These are phyloP conservation scores for Dryas iulia DNA, from an alignment of 1,140 invertebrate species.

Conservation along the genomic window DNA sequence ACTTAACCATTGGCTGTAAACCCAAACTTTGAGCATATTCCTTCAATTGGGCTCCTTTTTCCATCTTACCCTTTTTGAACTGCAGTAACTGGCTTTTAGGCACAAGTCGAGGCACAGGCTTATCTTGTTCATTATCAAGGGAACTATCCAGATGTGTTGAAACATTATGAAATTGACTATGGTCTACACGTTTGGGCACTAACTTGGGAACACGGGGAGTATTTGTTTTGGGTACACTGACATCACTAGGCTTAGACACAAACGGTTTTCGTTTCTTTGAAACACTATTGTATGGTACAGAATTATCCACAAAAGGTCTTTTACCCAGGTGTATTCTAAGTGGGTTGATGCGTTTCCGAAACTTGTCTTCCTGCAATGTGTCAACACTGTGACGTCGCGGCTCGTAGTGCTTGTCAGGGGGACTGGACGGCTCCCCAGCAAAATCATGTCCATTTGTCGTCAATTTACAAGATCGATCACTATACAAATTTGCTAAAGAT, in stretches of 20 bases:
- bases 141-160: slow-evolving; percentile 45
- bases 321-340: slow-evolving; percentile 72
- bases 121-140: slow-evolving; percentile 59
- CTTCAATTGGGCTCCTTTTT: slow-evolving; percentile 68
- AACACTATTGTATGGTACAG: slow-evolving; percentile 50
- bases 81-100: slow-evolving; percentile 71
- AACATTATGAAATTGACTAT: slow-evolving; percentile 62
- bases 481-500: slow-evolving; percentile 57
- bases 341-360: slow-evolving; percentile 67
- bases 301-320: slow-evolving; percentile 68
- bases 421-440: slow-evolving; percentile 54
- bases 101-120: slow-evolving; percentile 70
- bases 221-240: slow-evolving; percentile 43
- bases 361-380: slow-evolving; percentile 51
- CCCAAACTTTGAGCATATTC: slow-evolving; percentile 87
- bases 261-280: slow-evolving; percentile 60
- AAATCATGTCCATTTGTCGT: slow-evolving; percentile 68
- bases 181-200: slow-evolving; percentile 59
- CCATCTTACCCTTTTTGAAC: slow-evolving; percentile 68
- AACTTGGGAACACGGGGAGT: slow-evolving; percentile 63
- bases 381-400: slow-evolving; percentile 46
- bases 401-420: slow-evolving; percentile 46
- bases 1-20: slow-evolving; percentile 83
- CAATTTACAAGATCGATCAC: slow-evolving; percentile 56
- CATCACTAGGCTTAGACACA: slow-evolving; percentile 57